Conservation (phyloP, 2,888 invertebrate species). For the Netelia virgata region DNA sequence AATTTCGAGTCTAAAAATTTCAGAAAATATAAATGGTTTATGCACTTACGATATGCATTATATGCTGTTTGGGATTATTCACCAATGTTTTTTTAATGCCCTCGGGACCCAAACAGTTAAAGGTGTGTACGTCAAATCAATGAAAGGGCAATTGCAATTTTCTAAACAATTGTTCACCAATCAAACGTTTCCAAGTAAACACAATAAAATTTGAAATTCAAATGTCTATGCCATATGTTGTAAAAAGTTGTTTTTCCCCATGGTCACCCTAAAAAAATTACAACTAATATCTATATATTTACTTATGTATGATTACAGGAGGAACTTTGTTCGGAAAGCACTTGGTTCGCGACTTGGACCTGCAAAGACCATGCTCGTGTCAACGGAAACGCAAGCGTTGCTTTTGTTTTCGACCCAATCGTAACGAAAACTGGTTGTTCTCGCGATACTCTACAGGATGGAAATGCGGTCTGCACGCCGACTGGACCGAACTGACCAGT, state of each 20-base stretch:
- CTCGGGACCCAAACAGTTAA: too few relatives aligned
- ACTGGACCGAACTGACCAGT: slow-evolving; percentile 98
- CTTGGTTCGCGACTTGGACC: slow-evolving; percentile 97
- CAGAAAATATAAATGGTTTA: too few relatives aligned
- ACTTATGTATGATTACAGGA: slow-evolving; percentile 84
- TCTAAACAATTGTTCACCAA: too few relatives aligned
- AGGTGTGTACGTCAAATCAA: too few relatives aligned
- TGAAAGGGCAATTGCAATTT: too few relatives aligned
- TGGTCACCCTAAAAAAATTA: not conserved
- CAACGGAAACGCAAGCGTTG: slow-evolving; percentile 95
- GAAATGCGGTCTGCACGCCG: slow-evolving; percentile 99
- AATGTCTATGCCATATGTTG: not conserved
- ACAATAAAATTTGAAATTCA: slow-evolving; percentile 62
- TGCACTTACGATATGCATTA: too few relatives aligned
- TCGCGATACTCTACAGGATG: slow-evolving; percentile 98
- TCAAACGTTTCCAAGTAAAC: not conserved
- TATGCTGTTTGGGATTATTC: too few relatives aligned
- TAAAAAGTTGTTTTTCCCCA: too few relatives aligned
- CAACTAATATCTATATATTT: not conserved
- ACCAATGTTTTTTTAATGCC: too few relatives aligned
- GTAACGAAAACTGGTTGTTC: slow-evolving; percentile 98
- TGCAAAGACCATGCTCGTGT: slow-evolving; percentile 97
- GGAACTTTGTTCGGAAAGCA: slow-evolving; percentile 99
- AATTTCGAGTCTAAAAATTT: too few relatives aligned
- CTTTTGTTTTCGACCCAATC: slow-evolving; percentile 96